Percentiles rank a stretch among this genome's conserved stretches.
These are phyloP conservation scores for Paragorgia papillata DNA, from an alignment of 92 coral and sea anemone species.

Conservation along the genomic window DNA sequence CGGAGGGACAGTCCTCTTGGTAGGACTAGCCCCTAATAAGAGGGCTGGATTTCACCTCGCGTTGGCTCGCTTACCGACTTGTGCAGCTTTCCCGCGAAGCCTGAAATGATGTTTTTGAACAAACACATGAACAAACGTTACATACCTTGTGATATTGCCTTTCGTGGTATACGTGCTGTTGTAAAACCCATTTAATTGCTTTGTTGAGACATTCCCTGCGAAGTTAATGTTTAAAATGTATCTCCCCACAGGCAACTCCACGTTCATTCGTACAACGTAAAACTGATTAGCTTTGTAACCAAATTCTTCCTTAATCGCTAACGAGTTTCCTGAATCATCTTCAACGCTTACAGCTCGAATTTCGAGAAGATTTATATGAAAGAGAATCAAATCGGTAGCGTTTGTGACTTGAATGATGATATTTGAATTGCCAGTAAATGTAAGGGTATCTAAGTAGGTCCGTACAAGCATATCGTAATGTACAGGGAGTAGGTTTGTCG, in stretches of 20 bases:
- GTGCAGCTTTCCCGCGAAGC: too few relatives aligned
- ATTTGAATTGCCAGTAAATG: slow-evolving; percentile 67
- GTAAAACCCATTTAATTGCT: slow-evolving; percentile 62
- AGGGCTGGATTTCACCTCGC: too few relatives aligned
- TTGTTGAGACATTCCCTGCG: slow-evolving; percentile 48
- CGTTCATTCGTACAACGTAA: slow-evolving; percentile 59
- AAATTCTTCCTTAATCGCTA: slow-evolving; percentile 59
- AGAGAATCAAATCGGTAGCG: slow-evolving; percentile 70
- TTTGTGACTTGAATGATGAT: slow-evolving; percentile 58
- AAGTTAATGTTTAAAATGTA: slow-evolving; percentile 64
- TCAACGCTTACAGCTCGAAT: slow-evolving; percentile 60
- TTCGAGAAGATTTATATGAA: slow-evolving; percentile 76
- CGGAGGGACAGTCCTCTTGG: too few relatives aligned
- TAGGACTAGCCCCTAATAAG: too few relatives aligned
- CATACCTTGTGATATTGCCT: slow-evolving; percentile 68
- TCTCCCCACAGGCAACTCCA: slow-evolving; percentile 46
- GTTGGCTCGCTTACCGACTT: too few relatives aligned
- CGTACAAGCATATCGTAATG: slow-evolving; percentile 74
- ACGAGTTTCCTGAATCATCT: neutral
- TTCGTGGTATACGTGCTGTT: slow-evolving; percentile 58
- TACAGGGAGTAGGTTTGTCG: slow-evolving; percentile 65
- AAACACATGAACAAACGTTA: neutral
- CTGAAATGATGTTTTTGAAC: too few relatives aligned
- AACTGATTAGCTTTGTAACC: slow-evolving; percentile 62
- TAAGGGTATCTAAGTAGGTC: slow-evolving; percentile 60